Base-by-base conservation (phyloP, 2,797 vertebrate species). In the Saxicola maurus region DNA sequence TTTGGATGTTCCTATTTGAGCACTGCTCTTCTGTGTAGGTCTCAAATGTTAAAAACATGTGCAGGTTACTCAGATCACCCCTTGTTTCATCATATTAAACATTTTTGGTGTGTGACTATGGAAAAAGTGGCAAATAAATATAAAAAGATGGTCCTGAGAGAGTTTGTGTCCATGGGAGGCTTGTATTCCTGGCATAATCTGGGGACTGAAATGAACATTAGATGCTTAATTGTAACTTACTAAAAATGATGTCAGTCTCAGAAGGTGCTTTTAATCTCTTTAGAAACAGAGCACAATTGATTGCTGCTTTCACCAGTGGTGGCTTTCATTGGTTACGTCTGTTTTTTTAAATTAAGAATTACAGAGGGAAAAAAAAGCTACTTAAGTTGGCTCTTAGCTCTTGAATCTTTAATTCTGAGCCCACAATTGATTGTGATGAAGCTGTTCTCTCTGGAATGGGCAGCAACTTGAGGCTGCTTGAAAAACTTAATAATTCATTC, bases 401-500 rank as follows among this genome's bases (percentile, higher is more conserved):
- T 87, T 95, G 92, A 91, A 91, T 92, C 86, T 93, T 96, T 95
- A 86, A 89, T 87, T 85, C 66, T 45, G 71, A 92, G 64, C 43
- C 76, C 62, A 91, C 79, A 86, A 76, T 86, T 94, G 78, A 83
- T 94, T 92, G 84, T 82, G 92, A 92, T 90, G 90, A 91, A 93
- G 79, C 86, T 66, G 66, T 85, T 90, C 62, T 91, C 57, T 73
- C 79, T 66, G 68, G 49, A 89, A 89, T 69, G 89, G 89, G 69
- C 69, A 85, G 89, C 94, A 92, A 89, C 89, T 90, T 89, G 91
- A 92, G 93, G 82, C 94, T 87, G 49, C 89, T 92, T 90, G 59
- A 82, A 90, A 95, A 94, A 82, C 86, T 92, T 91, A 95, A 87
- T 94, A 93, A 93, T 92, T 91, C 75, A 90, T 93, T 95, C 73